Base-by-base conservation (phyloP, 2,113 vertebrate genomes). In the Entelurus aequoreus region DNA sequence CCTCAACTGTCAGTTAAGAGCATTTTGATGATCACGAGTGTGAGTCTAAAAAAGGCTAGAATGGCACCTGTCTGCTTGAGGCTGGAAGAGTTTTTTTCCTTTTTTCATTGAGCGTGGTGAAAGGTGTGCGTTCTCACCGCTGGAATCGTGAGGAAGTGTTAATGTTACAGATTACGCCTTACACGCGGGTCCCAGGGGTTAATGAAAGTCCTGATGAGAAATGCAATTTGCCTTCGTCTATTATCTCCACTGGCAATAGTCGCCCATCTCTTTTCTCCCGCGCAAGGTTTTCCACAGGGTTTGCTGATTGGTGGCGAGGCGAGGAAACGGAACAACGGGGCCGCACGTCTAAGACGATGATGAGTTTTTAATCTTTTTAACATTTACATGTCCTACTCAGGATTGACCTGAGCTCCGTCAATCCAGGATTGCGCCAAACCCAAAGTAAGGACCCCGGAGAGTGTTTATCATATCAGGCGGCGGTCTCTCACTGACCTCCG, bases 141-240 rank as follows among this genome's bases (percentile, higher is more conserved):
- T 69, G 78, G 82, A 78, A 82, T 84, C 88, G 87, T 90, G 90
- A 85, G 81, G 65, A 88, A 89, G 77, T 79, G 78, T 86, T 87
- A 90, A 89, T 91, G 88, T 87, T 89, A 80, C 87, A 90, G 90
- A 90, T 90, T 89, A 90, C 84, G 78, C 80, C 86, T 81, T 89
- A 81, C 76, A 68, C 54, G 73, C 68, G 50, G 89, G 88, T 90
- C 88, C 60, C 36, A 64, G 82, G 42, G 90, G 89, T 90, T 91
- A 91, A 90, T 91, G 88, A 90, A 90, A 91, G 84, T 85, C 84
- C 86, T 90, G 89, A 91, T 89, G 88, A 90, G 88, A 90, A 88
- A 86, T 48, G 80, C 88, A 88, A 88, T 91, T 90, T 89, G 78
- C 87, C 85, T 80, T 72, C 66, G 72, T 88, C 87, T 86, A 89